Evolutionary conservation across 92 coral and sea anemone genomes (phyloP).

Genomic region (Galaxea fascicularis): DNA sequence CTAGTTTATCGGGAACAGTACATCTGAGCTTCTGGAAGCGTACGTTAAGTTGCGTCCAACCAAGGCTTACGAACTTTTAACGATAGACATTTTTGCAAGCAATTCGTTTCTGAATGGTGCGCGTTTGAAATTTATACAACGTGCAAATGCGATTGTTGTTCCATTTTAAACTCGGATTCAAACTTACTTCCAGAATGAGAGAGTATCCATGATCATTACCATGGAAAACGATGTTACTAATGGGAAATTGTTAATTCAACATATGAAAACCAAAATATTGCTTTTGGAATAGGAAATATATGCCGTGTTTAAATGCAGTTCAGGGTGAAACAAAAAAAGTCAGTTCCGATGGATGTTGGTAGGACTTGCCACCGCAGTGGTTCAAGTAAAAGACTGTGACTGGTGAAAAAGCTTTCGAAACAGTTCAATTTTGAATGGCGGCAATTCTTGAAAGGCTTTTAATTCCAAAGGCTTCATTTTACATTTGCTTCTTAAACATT

Average conservation of each 20-base stretch:
- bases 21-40: not conserved
- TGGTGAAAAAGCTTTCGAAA: not conserved
- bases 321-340: not conserved
- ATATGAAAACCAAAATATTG: too few species aligned
- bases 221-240: too few species aligned
- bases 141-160: not conserved
- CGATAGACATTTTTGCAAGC: not conserved
- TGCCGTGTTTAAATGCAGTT: not conserved
- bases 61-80: not conserved
- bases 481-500: not conserved
- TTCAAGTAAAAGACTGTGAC: not conserved
- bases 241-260: too few species aligned
- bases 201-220: too few species aligned
- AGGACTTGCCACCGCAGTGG: not conserved
- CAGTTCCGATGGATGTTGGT: not conserved
- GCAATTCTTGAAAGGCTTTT: slow-evolving; percentile 3
- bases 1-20: not conserved
- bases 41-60: not conserved
- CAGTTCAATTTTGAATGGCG: slow-evolving; percentile 1
- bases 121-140: not conserved
- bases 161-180: too few species aligned
- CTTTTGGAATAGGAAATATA: too few species aligned
- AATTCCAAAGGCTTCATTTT: not conserved
- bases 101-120: not conserved
- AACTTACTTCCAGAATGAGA: not conserved